phyloP scores from a whole-genome alignment of 2,888 invertebrate genomes.

The Danaus chrysippus region DNA sequence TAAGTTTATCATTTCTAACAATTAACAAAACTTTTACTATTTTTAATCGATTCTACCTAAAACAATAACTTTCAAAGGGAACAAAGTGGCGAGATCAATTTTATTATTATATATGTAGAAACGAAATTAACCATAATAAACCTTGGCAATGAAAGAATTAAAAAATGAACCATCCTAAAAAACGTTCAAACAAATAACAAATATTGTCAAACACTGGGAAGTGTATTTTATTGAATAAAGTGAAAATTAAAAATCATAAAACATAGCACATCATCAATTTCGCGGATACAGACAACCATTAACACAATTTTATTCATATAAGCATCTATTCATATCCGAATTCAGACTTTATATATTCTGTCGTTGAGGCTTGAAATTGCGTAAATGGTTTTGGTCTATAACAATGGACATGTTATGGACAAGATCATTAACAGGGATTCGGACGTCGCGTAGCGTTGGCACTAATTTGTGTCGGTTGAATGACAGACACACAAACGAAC shows the following conservation, averaged over 20 bases:
- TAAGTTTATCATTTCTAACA: no score
- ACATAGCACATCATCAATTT: constrained; percentile 32
- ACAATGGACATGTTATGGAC: constrained; percentile 35
- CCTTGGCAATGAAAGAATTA: no score
- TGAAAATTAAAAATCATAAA: constrained; percentile 29
- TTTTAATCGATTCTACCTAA: no score
- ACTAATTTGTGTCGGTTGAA: constrained; percentile 59
- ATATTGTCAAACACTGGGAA: constrained; percentile 8
- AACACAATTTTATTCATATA: constrained; percentile 22
- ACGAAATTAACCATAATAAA: no score
- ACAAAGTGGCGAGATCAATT: no score
- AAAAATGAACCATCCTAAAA: not conserved
- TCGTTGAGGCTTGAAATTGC: constrained; percentile 16
- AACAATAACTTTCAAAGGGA: no score
- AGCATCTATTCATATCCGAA: constrained; percentile 11
- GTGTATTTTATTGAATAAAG: constrained; percentile 24
- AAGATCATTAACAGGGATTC: constrained; percentile 57
- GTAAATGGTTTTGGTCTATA: constrained; percentile 10
- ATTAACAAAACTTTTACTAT: no score
- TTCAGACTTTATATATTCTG: constrained; percentile 9
- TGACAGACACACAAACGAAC: constrained; percentile 59
- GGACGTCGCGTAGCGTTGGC: constrained; percentile 47
- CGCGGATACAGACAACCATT: constrained; percentile 25
- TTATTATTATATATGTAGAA: no score
- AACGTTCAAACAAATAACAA: not conserved